Evolutionary conservation across 1,140 invertebrate genomes (phyloP), one percentile per base, ranked within the genome.

Genomic region (Radopholus similis): DNA sequence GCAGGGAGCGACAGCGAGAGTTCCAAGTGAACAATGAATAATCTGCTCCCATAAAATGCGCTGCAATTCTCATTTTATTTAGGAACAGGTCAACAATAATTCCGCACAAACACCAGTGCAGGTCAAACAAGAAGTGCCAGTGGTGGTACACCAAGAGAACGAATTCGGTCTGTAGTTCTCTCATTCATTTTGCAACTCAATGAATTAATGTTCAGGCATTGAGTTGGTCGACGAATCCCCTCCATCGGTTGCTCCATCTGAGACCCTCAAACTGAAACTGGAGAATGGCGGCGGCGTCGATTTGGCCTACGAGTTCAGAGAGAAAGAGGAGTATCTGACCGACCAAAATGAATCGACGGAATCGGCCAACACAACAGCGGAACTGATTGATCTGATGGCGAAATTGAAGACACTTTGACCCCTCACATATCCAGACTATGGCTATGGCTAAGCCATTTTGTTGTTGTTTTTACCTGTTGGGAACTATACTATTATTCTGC

Each of bases 81-180:
- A 40, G n/a, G 2, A 42, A 18, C 38, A 11, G 18, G 11, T 42
- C 11, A 18, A 42, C 38, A 1, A 18, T 42, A 42, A 42, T 42
- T 42, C n/a, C 47, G 6, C 15, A 3, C 47, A 28, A 51, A 51
- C 23, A 51, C 9, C 47, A 51, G 15, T 23, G 47, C 9, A 51
- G 9, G 23, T 11, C 30, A 21, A 26, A 23, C 47, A 42, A 42
- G 11, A 23, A 8, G 23, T 5, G 47, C 42, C 42, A 13, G 4
- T 1, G 44, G 37, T 74, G 51, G 28, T 66, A 28, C 55, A 71
- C 56, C 30, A 75, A 57, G 54, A 62, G 69, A 74, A 71, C 71
- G 74, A 78, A 80, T 58, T 70, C 88, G 88, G 88, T 58, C 23
- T 18, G 21, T 28, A 2, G 28, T 8, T 47, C 26, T 8, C 26